Percentiles rank a stretch among this genome's conserved stretches.
phyloP scores from a whole-genome alignment of 1,140 invertebrate species.

The Anadara kagoshimensis region DNA sequence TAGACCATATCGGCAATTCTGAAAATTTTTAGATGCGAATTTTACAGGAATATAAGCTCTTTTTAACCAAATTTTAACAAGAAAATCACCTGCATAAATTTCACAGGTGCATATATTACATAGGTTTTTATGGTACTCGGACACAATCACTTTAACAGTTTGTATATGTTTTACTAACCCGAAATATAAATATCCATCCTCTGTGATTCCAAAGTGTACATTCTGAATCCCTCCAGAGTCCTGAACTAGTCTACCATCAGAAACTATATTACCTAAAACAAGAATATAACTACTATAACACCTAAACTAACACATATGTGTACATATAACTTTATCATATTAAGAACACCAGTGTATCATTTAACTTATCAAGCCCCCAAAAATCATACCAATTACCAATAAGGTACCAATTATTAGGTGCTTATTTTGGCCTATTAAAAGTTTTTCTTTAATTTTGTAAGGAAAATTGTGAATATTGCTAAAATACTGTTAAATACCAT shows the following conservation, averaged over 20 bases:
- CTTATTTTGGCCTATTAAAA: too few species aligned
- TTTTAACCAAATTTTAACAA: too few species aligned
- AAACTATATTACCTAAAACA: constrained; percentile 71
- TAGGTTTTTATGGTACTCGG: neutral
- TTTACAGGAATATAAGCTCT: too few species aligned
- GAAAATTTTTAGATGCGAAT: too few species aligned
- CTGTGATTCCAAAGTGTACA: constrained; percentile 73
- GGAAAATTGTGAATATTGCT: too few species aligned
- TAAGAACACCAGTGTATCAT: too few species aligned
- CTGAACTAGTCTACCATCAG: constrained; percentile 65
- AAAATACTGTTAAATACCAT: too few species aligned
- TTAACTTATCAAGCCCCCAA: neutral
- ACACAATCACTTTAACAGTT: neutral
- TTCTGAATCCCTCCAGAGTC: constrained; percentile 72
- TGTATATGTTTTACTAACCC: constrained; percentile 70
- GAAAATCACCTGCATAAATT: too few species aligned
- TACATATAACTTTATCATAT: too few species aligned
- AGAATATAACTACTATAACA: neutral
- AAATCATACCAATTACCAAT: neutral
- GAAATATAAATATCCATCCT: constrained; percentile 67
- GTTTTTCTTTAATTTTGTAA: too few species aligned
- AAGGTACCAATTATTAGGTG: too few species aligned
- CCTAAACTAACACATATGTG: neutral
- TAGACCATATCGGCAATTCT: too few species aligned
- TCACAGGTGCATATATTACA: neutral